phyloP scores from a whole-genome alignment of 2,888 invertebrate species.

The Leucophora obtusa region DNA sequence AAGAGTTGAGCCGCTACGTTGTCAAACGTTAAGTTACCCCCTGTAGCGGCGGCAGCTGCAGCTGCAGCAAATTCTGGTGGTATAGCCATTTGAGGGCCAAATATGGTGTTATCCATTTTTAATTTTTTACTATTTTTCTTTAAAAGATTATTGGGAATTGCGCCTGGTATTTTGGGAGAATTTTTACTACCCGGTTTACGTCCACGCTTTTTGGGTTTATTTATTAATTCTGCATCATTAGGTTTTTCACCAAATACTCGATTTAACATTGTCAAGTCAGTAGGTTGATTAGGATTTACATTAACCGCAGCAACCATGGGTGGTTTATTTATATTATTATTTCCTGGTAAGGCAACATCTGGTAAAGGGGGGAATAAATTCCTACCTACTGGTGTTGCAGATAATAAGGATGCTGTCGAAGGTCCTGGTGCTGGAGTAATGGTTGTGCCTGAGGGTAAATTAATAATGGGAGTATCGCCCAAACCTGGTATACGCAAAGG shows the following conservation, averaged over 20 bases:
- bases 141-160: slow-evolving; percentile 26
- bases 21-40: slow-evolving; percentile 49
- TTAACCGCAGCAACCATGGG: neutral
- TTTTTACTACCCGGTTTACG: slow-evolving; percentile 76
- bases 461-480: slow-evolving; percentile 70
- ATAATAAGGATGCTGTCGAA: neutral
- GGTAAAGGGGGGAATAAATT: slow-evolving; percentile 44
- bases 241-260: slow-evolving; percentile 57
- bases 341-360: neutral
- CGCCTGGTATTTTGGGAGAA: slow-evolving; percentile 63
- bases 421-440: slow-evolving; percentile 73
- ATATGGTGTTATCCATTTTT: slow-evolving; percentile 54
- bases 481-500: slow-evolving; percentile 31
- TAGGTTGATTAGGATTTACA: slow-evolving; percentile 26
- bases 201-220: slow-evolving; percentile 75
- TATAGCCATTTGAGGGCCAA: slow-evolving; percentile 46
- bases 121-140: slow-evolving; percentile 67
- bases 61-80: slow-evolving; percentile 49
- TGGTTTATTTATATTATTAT: slow-evolving; percentile 50
- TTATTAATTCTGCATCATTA: slow-evolving; percentile 33
- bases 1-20: slow-evolving; percentile 49
- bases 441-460: slow-evolving; percentile 76
- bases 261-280: slow-evolving; percentile 56
- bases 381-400: slow-evolving; percentile 16
- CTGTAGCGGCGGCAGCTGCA: neutral